A percentile compares a stretch with the other conserved stretches of the same genome.
These are phyloP conservation scores for Pomacea maculata DNA, from an alignment of 1,140 invertebrate species.

Conservation along the genomic window DNA sequence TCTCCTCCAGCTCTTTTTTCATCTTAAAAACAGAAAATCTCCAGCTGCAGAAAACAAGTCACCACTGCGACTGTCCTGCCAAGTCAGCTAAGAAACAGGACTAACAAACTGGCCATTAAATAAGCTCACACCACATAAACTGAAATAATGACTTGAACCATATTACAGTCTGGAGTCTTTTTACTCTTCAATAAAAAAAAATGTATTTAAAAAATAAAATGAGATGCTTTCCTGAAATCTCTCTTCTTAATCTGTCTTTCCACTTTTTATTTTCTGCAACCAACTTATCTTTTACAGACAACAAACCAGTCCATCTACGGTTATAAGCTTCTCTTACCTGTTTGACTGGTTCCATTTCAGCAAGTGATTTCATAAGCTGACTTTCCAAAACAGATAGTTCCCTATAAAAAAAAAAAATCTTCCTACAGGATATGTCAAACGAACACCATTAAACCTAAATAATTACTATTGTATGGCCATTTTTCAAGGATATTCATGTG, in stretches of 20 bases:
- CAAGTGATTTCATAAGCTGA: constrained; percentile 31
- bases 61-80: too few species aligned
- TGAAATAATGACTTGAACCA: too few species aligned
- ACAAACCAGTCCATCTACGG: too few species aligned
- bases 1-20: constrained; percentile 23
- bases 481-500: not conserved
- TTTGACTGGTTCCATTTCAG: constrained; percentile 40
- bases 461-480: not conserved
- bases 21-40: constrained; percentile 19
- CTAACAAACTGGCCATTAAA: too few species aligned
- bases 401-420: constrained; percentile 23
- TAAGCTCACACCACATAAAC: too few species aligned
- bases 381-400: constrained; percentile 33
- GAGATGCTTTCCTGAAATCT: too few species aligned
- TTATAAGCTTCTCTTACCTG: constrained; percentile 5
- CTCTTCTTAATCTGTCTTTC: too few species aligned
- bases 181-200: too few species aligned
- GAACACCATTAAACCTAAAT: not conserved
- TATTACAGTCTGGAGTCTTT: too few species aligned
- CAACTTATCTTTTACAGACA: not conserved
- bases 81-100: too few species aligned
- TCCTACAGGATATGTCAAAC: not conserved
- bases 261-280: not conserved
- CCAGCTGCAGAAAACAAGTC: too few species aligned
- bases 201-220: too few species aligned